Conservation (phyloP, 2,888 invertebrate genomes). For the Sinodicranocentrus sp. region DNA sequence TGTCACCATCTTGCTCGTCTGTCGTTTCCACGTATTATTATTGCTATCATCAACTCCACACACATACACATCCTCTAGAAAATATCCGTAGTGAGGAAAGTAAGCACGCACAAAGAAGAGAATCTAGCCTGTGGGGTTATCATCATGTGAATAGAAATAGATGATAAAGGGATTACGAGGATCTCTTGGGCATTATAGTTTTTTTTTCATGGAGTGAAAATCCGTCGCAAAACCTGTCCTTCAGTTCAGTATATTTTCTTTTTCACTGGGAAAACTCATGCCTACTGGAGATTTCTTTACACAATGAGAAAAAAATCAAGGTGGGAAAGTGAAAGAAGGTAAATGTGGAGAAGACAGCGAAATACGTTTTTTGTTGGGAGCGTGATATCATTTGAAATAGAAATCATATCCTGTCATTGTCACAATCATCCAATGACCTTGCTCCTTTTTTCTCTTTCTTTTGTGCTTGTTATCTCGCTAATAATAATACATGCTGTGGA, state of each 20-base stretch:
- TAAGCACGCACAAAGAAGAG: constrained; percentile 3
- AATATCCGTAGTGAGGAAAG: not conserved
- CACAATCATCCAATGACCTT: constrained; percentile 31
- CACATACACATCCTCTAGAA: constrained; percentile 11
- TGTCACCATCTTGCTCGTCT: constrained; percentile 22
- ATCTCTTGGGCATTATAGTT: constrained; percentile 23
- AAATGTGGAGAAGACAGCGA: not conserved
- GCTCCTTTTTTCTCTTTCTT: constrained; percentile 31
- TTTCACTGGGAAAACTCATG: not conserved
- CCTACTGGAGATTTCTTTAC: not conserved
- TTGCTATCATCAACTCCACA: constrained; percentile 26
- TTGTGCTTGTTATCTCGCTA: constrained; percentile 53
- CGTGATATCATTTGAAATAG: not conserved
- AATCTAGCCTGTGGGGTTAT: constrained; percentile 45
- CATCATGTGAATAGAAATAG: constrained; percentile 54
- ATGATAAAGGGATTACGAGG: constrained; percentile 48
- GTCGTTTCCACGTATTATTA: constrained; percentile 31
- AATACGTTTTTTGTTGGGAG: not conserved
- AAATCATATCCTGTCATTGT: constrained; percentile 9
- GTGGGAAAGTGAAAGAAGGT: not conserved
- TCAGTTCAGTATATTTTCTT: too few species aligned
- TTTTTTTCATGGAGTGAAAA: not conserved
- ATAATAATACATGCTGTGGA: constrained; percentile 51
- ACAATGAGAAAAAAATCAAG: constrained; percentile 15
- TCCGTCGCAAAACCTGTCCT: constrained; percentile 27